Percentiles rank a stretch among this genome's conserved stretches.
phyloP scores from a whole-genome alignment of 2,797 vertebrate species.

The Pelochelys cantorii region DNA sequence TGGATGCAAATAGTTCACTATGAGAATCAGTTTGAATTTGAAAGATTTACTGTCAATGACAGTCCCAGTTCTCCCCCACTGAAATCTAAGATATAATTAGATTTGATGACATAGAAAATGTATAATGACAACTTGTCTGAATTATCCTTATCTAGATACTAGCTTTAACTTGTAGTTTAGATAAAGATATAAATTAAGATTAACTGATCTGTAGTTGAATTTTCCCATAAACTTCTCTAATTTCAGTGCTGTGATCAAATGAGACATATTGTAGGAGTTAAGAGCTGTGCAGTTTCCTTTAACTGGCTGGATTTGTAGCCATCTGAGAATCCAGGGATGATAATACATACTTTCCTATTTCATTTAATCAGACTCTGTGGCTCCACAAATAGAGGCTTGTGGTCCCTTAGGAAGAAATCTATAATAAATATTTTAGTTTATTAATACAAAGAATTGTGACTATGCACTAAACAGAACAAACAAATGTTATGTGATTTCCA shows the following conservation, averaged over 20 bases:
- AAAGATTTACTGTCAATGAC: not conserved
- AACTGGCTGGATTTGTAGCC: constrained; percentile 34
- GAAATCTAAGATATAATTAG: constrained; percentile 27
- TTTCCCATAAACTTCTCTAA: constrained; percentile 74
- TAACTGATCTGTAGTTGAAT: constrained; percentile 70
- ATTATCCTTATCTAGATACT: not conserved
- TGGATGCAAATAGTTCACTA: not conserved
- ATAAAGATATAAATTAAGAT: constrained; percentile 12
- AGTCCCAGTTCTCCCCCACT: not conserved
- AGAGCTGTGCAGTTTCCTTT: constrained; percentile 28
- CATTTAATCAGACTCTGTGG: constrained; percentile 81
- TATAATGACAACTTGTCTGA: not conserved
- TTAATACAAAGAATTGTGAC: constrained; percentile 78
- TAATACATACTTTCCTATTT: constrained; percentile 54
- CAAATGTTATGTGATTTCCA: constrained; percentile 56
- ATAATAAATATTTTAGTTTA: constrained; percentile 80
- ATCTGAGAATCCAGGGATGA: constrained; percentile 35
- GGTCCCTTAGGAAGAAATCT: constrained; percentile 72
- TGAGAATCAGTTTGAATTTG: not conserved
- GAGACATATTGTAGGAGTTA: constrained; percentile 72
- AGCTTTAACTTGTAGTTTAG: constrained; percentile 2
- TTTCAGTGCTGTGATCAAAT: constrained; percentile 78
- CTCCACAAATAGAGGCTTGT: constrained; percentile 73
- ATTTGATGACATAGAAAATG: constrained; percentile 2
- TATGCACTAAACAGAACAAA: constrained; percentile 63